These are phyloP conservation scores for Saguinus midas DNA, from an alignment of 2,113 vertebrate species.

Conservation along the genomic window DNA sequence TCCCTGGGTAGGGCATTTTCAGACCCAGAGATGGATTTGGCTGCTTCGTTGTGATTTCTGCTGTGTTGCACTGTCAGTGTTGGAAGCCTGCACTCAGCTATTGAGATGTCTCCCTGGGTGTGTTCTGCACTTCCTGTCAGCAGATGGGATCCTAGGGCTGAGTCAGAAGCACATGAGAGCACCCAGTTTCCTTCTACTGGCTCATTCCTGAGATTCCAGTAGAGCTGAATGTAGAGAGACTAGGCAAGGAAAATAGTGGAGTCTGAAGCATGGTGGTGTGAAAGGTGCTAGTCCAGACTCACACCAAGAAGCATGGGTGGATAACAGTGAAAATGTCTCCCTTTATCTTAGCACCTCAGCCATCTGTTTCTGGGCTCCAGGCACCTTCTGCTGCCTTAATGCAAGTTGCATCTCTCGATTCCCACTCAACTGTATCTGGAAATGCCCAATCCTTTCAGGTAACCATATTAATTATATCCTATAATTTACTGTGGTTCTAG, in stretches of 20 bases:
- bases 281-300: not conserved
- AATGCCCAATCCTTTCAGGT: constrained; percentile 93
- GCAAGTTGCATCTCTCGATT: constrained; percentile 82
- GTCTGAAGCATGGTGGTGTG: not conserved
- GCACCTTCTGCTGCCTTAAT: constrained; percentile 87
- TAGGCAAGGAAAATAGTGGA: not conserved
- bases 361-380: constrained; percentile 78
- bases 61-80: not conserved
- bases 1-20: not conserved
- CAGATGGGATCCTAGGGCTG: not conserved
- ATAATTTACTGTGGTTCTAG: not conserved
- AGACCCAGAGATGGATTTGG: not conserved
- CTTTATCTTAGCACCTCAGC: constrained; percentile 82
- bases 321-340: constrained; percentile 50
- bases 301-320: not conserved
- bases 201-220: not conserved
- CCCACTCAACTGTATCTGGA: constrained; percentile 84
- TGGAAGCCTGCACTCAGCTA: not conserved
- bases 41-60: not conserved
- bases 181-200: not conserved
- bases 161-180: not conserved
- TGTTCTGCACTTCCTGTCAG: constrained; percentile 21
- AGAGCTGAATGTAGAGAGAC: not conserved
- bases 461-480: not conserved
- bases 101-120: not conserved